Evolutionary conservation across 2,797 vertebrate species (phyloP).

Genomic region (Poeciliopsis paucimaculata): DNA sequence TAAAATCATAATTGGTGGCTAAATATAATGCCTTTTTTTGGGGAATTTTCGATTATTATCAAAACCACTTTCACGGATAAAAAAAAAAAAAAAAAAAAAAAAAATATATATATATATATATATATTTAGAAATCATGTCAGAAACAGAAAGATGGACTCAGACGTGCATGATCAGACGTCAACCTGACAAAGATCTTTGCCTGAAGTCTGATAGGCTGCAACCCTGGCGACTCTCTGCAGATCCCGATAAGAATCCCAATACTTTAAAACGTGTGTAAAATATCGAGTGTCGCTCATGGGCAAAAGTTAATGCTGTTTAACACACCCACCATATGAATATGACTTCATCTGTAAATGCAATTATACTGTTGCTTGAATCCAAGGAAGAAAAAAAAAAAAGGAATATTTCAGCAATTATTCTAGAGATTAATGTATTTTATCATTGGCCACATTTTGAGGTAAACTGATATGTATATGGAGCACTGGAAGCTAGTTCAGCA

Average conservation of each 20-base stretch:
- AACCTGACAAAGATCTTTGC: conserved; percentile 56
- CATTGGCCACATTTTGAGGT: background rate
- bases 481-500: too few relatives aligned
- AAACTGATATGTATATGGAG: background rate
- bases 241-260: conserved; percentile 46
- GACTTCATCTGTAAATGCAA: background rate
- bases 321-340: background rate
- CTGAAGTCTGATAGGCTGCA: conserved; percentile 54
- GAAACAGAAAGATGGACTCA: conserved; percentile 24
- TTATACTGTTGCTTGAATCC: background rate
- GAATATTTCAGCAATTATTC: background rate
- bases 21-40: too few relatives aligned
- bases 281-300: conserved; percentile 37
- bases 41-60: too few relatives aligned
- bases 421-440: background rate
- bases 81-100: background rate
- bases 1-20: too few relatives aligned
- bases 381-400: too few relatives aligned
- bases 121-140: conserved; percentile 14
- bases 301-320: conserved; percentile 4
- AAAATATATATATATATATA: too few relatives aligned
- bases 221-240: conserved; percentile 42
- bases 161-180: conserved; percentile 33
- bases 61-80: too few relatives aligned
- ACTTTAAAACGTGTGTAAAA: conserved; percentile 23